These are phyloP conservation scores for Myotis daubentonii DNA, from an alignment of 2,797 vertebrate species.

Conservation along the genomic window DNA sequence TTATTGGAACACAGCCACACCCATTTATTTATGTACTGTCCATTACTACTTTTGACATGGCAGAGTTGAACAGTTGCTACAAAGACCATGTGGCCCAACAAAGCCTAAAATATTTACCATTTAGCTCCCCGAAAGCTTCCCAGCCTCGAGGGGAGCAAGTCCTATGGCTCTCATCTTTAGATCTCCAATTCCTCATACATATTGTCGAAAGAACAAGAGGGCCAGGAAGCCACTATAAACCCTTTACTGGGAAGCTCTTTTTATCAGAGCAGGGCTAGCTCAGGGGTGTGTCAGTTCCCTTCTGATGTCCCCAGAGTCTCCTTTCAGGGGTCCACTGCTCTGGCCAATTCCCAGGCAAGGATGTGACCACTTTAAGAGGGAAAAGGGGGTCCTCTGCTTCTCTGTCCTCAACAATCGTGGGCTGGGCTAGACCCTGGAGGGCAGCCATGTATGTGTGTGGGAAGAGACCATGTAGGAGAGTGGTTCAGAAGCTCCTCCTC, in stretches of 20 bases:
- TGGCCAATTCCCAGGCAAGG: neutral
- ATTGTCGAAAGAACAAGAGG: neutral
- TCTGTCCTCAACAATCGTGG: neutral
- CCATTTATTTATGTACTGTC: neutral
- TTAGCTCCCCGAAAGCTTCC: neutral
- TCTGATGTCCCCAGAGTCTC: neutral
- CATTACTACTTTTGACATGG: neutral
- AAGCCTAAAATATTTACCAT: neutral
- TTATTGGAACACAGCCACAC: neutral
- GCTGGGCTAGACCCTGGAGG: neutral
- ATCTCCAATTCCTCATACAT: neutral
- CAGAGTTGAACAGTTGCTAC: neutral
- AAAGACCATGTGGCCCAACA: neutral
- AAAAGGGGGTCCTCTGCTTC: neutral
- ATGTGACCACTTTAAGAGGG: neutral
- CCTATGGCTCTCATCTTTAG: neutral
- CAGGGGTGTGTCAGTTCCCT: neutral
- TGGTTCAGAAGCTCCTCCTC: neutral
- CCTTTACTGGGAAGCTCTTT: neutral
- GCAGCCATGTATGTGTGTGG: neutral
- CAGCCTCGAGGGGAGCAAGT: neutral
- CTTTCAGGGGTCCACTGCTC: neutral
- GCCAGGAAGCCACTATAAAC: neutral
- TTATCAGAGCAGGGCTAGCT: neutral
- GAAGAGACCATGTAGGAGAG: neutral